Percentiles rank a stretch among this genome's conserved stretches.
phyloP scores from a whole-genome alignment of 35 echinoderm and acorn worm species.

The Stichopus chloronotus region DNA sequence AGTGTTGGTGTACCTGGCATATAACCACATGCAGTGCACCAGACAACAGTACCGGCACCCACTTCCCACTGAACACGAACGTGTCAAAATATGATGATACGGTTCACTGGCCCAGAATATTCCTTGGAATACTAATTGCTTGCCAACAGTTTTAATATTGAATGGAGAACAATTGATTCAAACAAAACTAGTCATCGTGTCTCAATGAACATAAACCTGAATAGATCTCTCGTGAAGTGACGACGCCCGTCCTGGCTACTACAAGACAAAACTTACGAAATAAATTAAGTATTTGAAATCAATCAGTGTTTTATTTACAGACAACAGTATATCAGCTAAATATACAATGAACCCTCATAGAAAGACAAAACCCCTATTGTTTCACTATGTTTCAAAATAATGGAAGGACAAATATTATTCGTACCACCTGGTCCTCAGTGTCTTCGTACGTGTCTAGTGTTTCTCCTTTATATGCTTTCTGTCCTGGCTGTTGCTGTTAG shows the following conservation, averaged over 20 bases:
- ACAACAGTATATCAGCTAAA: too few species aligned
- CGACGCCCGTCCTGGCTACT: not conserved
- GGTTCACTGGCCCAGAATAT: not conserved
- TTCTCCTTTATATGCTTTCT: too few species aligned
- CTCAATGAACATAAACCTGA: not conserved
- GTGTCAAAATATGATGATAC: not conserved
- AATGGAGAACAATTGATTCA: not conserved
- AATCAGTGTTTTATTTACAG: too few species aligned
- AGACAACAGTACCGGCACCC: not conserved
- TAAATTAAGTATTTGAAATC: too few species aligned
- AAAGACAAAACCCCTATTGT: too few species aligned
- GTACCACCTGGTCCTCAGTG: too few species aligned
- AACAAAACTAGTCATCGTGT: not conserved
- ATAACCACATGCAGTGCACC: not conserved
- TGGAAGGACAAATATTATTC: too few species aligned
- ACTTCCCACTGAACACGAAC: not conserved
- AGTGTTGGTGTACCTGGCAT: not conserved
- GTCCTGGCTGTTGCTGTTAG: too few species aligned
- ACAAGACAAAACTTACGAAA: too few species aligned
- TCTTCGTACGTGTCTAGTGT: too few species aligned
- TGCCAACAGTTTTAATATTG: not conserved
- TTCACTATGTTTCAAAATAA: too few species aligned
- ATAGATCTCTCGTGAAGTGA: not conserved
- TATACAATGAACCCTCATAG: too few species aligned
- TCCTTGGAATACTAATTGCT: not conserved